Conservation (phyloP, 2,797 vertebrate species). For the Melanotaenia maccullochi region DNA sequence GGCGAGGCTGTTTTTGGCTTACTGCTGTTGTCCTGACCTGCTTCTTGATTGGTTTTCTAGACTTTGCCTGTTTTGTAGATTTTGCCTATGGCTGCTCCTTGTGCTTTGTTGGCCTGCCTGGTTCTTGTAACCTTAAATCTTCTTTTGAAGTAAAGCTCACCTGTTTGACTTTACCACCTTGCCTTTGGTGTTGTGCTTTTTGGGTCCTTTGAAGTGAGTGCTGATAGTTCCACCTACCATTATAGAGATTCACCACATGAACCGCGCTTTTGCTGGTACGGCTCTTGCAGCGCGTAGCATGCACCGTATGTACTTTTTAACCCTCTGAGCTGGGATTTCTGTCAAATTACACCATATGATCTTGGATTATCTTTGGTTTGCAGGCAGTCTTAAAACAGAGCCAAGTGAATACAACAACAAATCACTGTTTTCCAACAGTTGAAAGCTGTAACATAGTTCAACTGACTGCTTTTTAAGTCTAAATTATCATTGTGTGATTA, state of each 20-base stretch:
- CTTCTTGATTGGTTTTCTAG: not conserved
- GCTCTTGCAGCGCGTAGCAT: not conserved
- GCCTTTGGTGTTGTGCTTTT: slow-evolving; percentile 18
- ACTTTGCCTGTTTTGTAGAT: not conserved
- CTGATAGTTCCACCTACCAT: slow-evolving; percentile 8
- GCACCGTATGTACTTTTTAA: not conserved
- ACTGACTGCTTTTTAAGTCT: not conserved
- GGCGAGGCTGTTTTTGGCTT: not conserved
- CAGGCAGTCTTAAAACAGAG: not conserved
- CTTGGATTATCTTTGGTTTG: not conserved
- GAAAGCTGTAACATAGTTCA: not conserved
- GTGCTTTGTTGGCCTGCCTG: slow-evolving; percentile 19
- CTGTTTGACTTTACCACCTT: slow-evolving; percentile 8
- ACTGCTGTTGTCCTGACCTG: not conserved
- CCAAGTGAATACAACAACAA: not conserved
- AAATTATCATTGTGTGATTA: slow-evolving; percentile 6
- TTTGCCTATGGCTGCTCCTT: slow-evolving; percentile 9
- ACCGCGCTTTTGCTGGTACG: not conserved
- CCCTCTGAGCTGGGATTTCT: not conserved
- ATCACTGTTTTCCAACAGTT: not conserved
- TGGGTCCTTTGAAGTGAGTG: slow-evolving; percentile 17
- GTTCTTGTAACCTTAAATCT: slow-evolving; percentile 18
- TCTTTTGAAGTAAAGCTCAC: slow-evolving; percentile 21
- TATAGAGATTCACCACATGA: slow-evolving; percentile 13
- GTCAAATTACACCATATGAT: not conserved